Evolutionary conservation across 2,797 vertebrate genomes (phyloP), one percentile per base, ranked within the genome.

Genomic region (Cheirogaleus major): DNA sequence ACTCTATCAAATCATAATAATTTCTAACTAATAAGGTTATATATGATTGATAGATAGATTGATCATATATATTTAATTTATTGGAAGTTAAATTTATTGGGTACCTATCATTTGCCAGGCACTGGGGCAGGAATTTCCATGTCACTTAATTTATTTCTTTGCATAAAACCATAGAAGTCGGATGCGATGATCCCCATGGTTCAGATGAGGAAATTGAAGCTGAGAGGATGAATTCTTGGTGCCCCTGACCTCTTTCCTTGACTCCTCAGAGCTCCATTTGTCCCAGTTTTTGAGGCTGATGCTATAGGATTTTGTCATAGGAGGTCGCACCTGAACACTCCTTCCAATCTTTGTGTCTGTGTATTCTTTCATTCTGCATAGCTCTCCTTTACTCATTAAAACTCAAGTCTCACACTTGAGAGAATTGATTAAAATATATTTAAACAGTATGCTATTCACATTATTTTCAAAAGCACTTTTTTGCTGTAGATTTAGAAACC

Each of bases 401-500:
- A 92, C 57, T 48, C 41, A 86, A 90, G 27, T 82, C 67, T 96
- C 57, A 45, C 17, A 30, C 35, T 73, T 70, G 84, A 81, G 45
- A 70, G 67, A 69, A 92, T 6, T 73, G 92, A 83, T 48, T 89
- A 69, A 97, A 86, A 94, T 70, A 93, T 86, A 95, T 86, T 93
- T 91, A 91, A 96, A 50, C 83, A 18, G 0, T 0, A 18, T 83
- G 52, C 17, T 72, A 61, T 96, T 97, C 95, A 95, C 83, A 96
- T 95, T 67, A 97, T 97, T 96, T 84, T 98, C 94, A 95, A 97
- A 97, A 95, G 85, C 89, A 96, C 94, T 88, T 97, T 98, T 94
- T 94, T 97, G 94, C 96, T 97, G 84, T 95, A 98, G 95, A 92
- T 97, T 98, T 98, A 98, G 94, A 97, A 97, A 96, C 84, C 95